These are phyloP conservation scores for Myotis myotis DNA, from an alignment of 2,797 vertebrate species.

Conservation along the genomic window DNA sequence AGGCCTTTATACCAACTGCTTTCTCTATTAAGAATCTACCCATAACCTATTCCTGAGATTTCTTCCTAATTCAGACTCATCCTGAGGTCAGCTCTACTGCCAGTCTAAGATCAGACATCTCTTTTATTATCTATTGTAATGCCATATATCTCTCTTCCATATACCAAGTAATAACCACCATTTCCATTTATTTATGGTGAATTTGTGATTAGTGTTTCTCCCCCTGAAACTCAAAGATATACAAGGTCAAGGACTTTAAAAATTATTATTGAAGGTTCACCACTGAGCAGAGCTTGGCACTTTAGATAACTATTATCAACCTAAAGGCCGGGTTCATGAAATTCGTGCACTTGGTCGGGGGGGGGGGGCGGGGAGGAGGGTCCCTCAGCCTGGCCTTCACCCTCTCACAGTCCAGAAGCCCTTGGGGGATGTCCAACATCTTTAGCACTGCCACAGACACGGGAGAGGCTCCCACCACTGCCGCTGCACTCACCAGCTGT, in stretches of 20 bases:
- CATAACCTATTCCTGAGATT: background rate
- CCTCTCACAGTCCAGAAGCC: too few species aligned
- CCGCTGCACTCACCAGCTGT: too few species aligned
- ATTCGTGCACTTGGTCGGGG: too few species aligned
- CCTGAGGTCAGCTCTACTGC: background rate
- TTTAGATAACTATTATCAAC: background rate
- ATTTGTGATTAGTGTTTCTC: background rate
- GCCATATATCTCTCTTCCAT: background rate
- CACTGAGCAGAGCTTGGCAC: background rate
- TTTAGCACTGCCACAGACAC: too few species aligned
- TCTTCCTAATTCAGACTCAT: background rate
- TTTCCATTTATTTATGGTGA: background rate
- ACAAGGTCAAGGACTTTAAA: background rate
- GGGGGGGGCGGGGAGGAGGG: too few species aligned
- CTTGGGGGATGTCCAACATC: too few species aligned
- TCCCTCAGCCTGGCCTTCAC: too few species aligned
- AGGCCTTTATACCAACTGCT: background rate
- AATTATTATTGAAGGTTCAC: background rate
- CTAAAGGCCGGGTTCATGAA: too few species aligned
- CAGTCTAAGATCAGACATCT: background rate
- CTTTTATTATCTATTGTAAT: background rate
- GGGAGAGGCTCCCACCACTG: too few species aligned
- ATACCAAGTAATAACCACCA: background rate
- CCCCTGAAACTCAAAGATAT: background rate
- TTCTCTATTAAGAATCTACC: background rate